Conservation (phyloP, 37 sponge, comb jelly and placozoan species). For the Chondrosia reniformis region DNA sequence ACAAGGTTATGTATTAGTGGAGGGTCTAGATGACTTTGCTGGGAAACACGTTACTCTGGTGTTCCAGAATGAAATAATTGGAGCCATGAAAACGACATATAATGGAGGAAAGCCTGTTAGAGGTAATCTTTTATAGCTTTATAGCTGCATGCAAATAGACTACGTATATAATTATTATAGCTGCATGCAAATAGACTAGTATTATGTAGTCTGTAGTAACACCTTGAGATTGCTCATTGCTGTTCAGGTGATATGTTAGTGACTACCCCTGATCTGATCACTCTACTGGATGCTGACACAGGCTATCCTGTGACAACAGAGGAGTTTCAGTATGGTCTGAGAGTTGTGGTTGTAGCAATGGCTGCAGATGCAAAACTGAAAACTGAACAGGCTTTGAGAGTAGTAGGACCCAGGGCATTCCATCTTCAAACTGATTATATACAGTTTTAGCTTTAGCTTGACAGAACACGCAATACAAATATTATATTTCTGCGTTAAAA, state of each 20-base stretch:
- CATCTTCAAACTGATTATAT: conserved; percentile 38
- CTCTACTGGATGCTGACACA: conserved; percentile 37
- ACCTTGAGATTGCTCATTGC: too few species aligned
- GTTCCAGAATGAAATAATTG: conserved; percentile 77
- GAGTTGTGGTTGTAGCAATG: conserved; percentile 73
- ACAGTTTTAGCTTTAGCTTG: neutral
- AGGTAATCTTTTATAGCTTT: too few species aligned
- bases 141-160: too few species aligned
- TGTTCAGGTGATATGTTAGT: too few species aligned
- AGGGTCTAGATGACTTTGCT: conserved; percentile 61
- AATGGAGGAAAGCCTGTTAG: too few species aligned
- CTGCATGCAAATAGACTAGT: too few species aligned
- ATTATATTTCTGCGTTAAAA: too few species aligned
- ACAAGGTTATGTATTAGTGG: conserved; percentile 28
- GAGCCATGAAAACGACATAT: conserved; percentile 42
- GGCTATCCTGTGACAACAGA: conserved; percentile 84
- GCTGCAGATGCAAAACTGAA: conserved; percentile 48
- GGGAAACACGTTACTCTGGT: conserved; percentile 35
- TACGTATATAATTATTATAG: too few species aligned
- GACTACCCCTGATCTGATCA: conserved; percentile 74
- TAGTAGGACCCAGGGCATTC: conserved; percentile 84
- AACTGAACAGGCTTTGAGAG: conserved; percentile 47
- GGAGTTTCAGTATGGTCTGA: conserved; percentile 55
- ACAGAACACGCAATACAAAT: conserved; percentile 17
- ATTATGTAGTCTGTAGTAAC: too few species aligned